Base-by-base conservation (phyloP, 2,797 vertebrate genomes). In the Mormyrops boulengeri region DNA sequence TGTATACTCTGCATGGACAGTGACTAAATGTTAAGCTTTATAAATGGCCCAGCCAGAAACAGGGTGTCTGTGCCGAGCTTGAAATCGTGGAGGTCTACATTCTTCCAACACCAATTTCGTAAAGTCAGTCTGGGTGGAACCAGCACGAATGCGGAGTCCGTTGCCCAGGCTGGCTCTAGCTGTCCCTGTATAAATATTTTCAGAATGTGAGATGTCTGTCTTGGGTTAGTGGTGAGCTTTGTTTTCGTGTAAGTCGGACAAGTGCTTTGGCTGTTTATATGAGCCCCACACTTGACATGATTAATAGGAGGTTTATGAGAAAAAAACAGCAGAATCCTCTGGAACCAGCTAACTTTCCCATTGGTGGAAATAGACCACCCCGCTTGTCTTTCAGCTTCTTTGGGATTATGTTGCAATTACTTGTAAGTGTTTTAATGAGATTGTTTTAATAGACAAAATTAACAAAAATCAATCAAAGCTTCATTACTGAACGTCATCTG, bases 151-250 rank as follows among this genome's bases (percentile, higher is more conserved):
- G 14, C 22, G 22, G 50, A 87, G 30, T 6, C 30, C 22, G 95
- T 93, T 92, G 90, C 92, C 91, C 91, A 9, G 89, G 93, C 92
- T 94, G 94, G 94, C 95, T 94, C 93, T 88, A 92, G 94, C 94
- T 95, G 95, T 94, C 94, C 94, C 92, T 90, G 93, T 94, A 93
- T 93, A 93, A 93, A 95, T 94, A 94, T 94, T 95, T 94, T 93
- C 91, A 92, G 92, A 93, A 90, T 90, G 91, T 91, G 92, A 90
- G 93, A 92, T 91, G 91, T 90, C 88, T 30, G 60, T 91, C 91
- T 90, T 91, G 92, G 91, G 93, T 94, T 93, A 95, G 94, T 93
- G 93, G 94, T 92, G 93, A 93, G 90, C 91, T 94, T 93, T 93
- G 94, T 93, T 93, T 93, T 92, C 90, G 17, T 50, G 49, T n/a